Conservation (phyloP, 2,113 vertebrate genomes). For the Ifrita kowaldi region DNA sequence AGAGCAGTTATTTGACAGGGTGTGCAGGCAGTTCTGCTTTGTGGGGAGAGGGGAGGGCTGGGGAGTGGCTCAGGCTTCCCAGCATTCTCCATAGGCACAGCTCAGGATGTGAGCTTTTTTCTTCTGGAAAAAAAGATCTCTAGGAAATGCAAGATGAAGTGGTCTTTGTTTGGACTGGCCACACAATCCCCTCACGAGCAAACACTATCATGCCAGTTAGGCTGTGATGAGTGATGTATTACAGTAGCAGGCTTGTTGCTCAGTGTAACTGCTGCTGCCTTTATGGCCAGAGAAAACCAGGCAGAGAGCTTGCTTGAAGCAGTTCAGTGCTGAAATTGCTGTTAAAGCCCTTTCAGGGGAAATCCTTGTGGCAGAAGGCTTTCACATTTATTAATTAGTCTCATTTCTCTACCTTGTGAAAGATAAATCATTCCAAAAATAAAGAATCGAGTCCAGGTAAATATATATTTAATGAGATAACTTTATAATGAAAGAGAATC, state of each 20-base stretch:
- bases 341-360: background rate
- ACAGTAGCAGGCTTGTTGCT: slow-evolving; percentile 56
- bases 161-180: slow-evolving; percentile 60
- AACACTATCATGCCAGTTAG: slow-evolving; percentile 46
- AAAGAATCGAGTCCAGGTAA: background rate
- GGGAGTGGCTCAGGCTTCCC: background rate
- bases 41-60: background rate
- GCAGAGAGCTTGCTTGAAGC: background rate
- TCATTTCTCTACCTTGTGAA: background rate
- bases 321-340: background rate
- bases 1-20: background rate
- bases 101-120: background rate
- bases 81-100: background rate
- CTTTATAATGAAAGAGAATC: fast-evolving
- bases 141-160: slow-evolving; percentile 69
- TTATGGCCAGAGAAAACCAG: background rate
- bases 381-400: background rate
- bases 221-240: slow-evolving; percentile 50
- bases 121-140: slow-evolving; percentile 35
- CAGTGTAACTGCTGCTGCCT: background rate
- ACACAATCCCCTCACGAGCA: slow-evolving; percentile 26
- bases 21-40: background rate
- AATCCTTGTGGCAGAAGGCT: background rate
- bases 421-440: background rate
- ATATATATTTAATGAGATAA: background rate